phyloP scores from a whole-genome alignment of 2,113 vertebrate species.

The Myotis davidii region DNA sequence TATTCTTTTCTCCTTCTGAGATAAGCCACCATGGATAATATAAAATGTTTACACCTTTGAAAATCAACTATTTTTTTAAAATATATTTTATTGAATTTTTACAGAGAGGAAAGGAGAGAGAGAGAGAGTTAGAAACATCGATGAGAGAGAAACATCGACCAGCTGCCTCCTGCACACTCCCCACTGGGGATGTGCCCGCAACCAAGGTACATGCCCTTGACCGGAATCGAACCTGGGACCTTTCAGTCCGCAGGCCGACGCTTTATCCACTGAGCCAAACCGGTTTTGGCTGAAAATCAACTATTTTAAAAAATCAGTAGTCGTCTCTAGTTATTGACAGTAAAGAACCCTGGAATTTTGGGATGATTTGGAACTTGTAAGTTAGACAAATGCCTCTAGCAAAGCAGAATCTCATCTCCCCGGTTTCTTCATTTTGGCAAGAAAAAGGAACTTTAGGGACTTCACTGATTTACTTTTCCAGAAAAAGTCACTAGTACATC shows the following conservation, averaged over 20 bases:
- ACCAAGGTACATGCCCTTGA: too few relatives aligned
- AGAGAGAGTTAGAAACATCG: too few relatives aligned
- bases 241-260: too few relatives aligned
- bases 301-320: neutral
- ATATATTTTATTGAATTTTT: too few relatives aligned
- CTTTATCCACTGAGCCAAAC: too few relatives aligned
- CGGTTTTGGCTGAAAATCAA: too few relatives aligned
- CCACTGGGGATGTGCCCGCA: too few relatives aligned
- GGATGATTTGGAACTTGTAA: conserved; percentile 12
- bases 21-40: neutral
- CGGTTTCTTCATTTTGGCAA: neutral
- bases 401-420: neutral
- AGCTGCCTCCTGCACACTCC: too few relatives aligned
- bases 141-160: too few relatives aligned
- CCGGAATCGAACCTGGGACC: too few relatives aligned
- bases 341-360: neutral
- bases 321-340: neutral
- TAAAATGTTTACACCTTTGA: neutral
- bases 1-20: neutral
- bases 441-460: conserved; percentile 16
- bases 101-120: too few relatives aligned
- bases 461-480: neutral
- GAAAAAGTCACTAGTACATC: neutral
- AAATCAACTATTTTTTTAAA: neutral
- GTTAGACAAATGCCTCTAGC: neutral